A percentile compares a stretch with the other conserved stretches of the same genome.
Evolutionary conservation across 2,113 vertebrate species (phyloP).

Genomic region (Puffinus mauretanicus): DNA sequence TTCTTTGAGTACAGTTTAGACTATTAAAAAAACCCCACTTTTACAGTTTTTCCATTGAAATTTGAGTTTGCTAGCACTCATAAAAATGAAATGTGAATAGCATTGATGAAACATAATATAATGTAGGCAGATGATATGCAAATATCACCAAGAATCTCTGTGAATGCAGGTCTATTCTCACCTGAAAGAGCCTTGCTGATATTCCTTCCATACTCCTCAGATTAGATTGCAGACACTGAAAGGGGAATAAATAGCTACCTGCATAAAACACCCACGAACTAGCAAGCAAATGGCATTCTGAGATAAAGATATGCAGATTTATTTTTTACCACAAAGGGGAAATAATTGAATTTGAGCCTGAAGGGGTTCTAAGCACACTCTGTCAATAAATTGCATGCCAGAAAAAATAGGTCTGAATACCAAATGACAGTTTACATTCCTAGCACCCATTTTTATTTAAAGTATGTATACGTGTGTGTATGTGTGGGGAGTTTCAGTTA

Average conservation of each 20-base stretch:
- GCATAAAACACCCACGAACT: background rate
- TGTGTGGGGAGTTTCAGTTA: background rate
- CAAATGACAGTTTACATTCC: background rate
- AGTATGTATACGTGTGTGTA: background rate
- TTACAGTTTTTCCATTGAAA: background rate
- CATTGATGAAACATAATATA: background rate
- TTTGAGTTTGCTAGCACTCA: background rate
- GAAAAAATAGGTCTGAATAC: background rate
- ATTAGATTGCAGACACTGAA: background rate
- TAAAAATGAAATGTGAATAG: background rate
- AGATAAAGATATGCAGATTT: background rate
- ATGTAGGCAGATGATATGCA: background rate
- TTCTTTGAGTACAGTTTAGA: background rate
- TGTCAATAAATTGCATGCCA: background rate
- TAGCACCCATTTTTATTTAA: background rate
- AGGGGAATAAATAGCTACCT: background rate
- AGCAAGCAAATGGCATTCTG: background rate
- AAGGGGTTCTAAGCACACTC: background rate
- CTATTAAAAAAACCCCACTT: background rate
- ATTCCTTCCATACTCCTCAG: background rate
- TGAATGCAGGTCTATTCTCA: background rate
- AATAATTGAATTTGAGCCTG: background rate
- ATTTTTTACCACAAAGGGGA: background rate
- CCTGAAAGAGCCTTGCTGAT: background rate
- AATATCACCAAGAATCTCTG: background rate